Percentiles rank a stretch among this genome's conserved stretches.
Conservation (phyloP, 2,888 invertebrate genomes). For the Eurytoma adleriae region DNA sequence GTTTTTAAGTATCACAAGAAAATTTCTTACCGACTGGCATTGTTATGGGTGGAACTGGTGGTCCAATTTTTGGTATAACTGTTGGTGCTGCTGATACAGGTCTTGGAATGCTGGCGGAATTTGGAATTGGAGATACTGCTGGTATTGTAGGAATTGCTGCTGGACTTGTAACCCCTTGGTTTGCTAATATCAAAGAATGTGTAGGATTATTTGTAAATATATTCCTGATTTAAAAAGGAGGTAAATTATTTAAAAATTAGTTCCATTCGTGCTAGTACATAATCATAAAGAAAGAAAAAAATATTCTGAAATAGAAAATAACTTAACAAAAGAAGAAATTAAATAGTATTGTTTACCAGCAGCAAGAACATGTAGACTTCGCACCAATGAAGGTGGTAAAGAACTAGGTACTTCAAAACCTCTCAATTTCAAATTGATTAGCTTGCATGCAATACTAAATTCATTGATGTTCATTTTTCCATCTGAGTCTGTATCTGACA, state of each 20-base stretch:
- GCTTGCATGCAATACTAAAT: constrained; percentile 98
- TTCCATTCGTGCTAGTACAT: constrained; percentile 27
- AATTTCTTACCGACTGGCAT: constrained; percentile 60
- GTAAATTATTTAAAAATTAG: neutral
- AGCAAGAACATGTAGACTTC: constrained; percentile 80
- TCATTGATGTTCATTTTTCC: constrained; percentile 97
- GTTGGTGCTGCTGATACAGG: constrained; percentile 48
- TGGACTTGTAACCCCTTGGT: constrained; percentile 46
- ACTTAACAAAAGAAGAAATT: neutral
- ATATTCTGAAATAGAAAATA: neutral
- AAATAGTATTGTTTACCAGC: constrained; percentile 71
- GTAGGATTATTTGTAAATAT: neutral
- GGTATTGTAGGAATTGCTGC: constrained; percentile 24
- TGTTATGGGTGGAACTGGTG: constrained; percentile 64
- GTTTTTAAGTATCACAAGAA: neutral
- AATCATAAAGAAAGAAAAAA: constrained; percentile 16
- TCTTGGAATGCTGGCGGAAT: constrained; percentile 47
- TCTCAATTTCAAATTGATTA: constrained; percentile 94
- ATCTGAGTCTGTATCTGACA: constrained; percentile 97
- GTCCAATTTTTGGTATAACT: constrained; percentile 61
- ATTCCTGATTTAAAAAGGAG: neutral
- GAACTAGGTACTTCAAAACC: constrained; percentile 93
- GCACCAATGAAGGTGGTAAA: constrained; percentile 87
- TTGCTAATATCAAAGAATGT: constrained; percentile 15
- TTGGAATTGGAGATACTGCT: constrained; percentile 42